Conservation (phyloP, 2,888 invertebrate species). For the Drosophila kambysellisi region DNA sequence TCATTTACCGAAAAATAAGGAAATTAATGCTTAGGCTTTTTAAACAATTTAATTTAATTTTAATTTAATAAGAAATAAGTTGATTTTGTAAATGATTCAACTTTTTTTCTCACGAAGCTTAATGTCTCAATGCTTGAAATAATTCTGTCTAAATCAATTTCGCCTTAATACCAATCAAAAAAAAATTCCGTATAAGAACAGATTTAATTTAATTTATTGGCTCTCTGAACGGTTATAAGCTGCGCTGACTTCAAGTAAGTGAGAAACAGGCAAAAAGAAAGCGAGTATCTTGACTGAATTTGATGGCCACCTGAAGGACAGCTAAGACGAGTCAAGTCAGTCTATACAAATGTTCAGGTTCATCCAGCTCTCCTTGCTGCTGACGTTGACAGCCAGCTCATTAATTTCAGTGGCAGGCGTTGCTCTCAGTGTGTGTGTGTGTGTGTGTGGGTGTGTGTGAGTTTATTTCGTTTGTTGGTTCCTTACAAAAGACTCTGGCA, state of each 20-base stretch:
- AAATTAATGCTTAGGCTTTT: neutral
- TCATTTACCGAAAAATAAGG: neutral
- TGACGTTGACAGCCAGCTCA: conserved; percentile 59
- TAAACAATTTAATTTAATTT: neutral
- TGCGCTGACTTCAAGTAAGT: conserved; percentile 52
- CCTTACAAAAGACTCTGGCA: conserved; percentile 21
- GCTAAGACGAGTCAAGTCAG: conserved; percentile 11
- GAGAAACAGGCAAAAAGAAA: conserved; percentile 58
- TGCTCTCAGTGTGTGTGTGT: neutral
- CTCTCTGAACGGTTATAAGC: conserved; percentile 40
- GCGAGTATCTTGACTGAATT: conserved; percentile 68
- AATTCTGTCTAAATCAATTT: conserved; percentile 58
- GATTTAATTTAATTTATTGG: conserved; percentile 61
- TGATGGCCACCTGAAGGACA: conserved; percentile 29
- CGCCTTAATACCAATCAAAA: conserved; percentile 17
- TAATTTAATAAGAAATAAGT: neutral
- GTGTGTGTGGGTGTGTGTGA: conserved; percentile 45
- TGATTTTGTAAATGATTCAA: neutral
- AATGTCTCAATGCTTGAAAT: conserved; percentile 3
- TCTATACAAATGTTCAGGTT: conserved; percentile 4
- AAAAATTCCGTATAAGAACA: conserved; percentile 33
- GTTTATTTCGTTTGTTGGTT: conserved; percentile 62
- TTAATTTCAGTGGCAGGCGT: conserved; percentile 66
- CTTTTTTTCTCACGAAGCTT: neutral
- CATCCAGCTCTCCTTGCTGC: conserved; percentile 8